phyloP scores from a whole-genome alignment of 2,888 invertebrate species.

The Apamea crenata region DNA sequence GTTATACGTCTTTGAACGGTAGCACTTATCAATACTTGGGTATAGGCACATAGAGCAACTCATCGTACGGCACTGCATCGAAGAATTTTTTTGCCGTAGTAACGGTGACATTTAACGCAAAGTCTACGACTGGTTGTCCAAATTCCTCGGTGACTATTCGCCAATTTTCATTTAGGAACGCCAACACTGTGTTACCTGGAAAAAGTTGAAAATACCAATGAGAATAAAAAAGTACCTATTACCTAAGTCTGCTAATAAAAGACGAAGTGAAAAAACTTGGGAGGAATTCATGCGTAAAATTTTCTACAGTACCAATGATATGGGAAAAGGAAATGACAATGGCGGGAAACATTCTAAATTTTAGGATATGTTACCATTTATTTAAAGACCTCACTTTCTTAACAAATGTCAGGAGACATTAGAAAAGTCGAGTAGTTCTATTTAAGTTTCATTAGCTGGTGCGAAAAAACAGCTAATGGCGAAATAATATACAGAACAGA shows the following conservation, averaged over 20 bases:
- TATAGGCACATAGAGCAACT: constrained; percentile 85
- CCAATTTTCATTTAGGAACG: constrained; percentile 88
- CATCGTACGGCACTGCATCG: constrained; percentile 86
- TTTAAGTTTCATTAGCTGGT: constrained; percentile 33
- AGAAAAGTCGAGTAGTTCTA: constrained; percentile 20
- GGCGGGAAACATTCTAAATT: constrained; percentile 8
- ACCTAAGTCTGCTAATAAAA: not conserved
- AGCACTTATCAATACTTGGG: constrained; percentile 79
- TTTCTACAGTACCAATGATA: constrained; percentile 6
- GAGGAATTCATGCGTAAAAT: constrained; percentile 1
- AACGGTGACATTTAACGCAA: constrained; percentile 85
- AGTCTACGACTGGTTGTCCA: constrained; percentile 87
- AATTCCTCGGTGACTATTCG: constrained; percentile 87
- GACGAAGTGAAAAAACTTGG: not conserved
- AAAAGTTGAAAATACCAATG: constrained; percentile 45
- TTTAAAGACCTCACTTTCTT: constrained; percentile 13
- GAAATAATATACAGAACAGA: constrained; percentile 32
- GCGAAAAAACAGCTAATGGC: constrained; percentile 11
- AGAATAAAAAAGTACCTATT: constrained; percentile 17
- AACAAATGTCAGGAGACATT: constrained; percentile 15
- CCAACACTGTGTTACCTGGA: constrained; percentile 86
- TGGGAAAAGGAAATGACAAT: constrained; percentile 4
- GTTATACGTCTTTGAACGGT: constrained; percentile 22
- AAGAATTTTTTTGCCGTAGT: constrained; percentile 86
- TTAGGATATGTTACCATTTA: constrained; percentile 25